Base-by-base conservation (phyloP, 2,113 vertebrate species). In the Rutilus rutilus region DNA sequence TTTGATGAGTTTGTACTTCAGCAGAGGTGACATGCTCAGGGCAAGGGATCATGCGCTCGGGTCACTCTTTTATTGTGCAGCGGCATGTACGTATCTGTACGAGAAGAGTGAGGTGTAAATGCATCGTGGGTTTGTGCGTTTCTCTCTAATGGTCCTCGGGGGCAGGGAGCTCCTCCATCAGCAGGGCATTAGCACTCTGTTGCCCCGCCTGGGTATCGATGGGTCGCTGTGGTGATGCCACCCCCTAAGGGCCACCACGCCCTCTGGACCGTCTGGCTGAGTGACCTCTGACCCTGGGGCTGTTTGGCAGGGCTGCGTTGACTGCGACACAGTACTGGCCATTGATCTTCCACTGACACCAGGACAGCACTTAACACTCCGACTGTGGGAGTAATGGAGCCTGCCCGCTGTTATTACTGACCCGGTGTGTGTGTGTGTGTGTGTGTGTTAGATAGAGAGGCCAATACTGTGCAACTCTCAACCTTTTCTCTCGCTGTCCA, bases 151-250 rank as follows among this genome's bases (percentile, higher is more conserved):
- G 96, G 97, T 97, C 95, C 96, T 96, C 94, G 89, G 95, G 96
- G 96, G 95, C 96, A 96, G 94, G 96, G 95, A 96, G 96, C 95
- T 96, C 93, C 95, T 97, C 96, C 96, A 97, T 97, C 96, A 97
- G 96, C 94, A 94, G 94, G 95, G 93, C 96, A 98, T 99, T 98
- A 98, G 96, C 96, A 96, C 95, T 95, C 96, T 95, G 93, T 95
- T 96, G 95, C 93, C 94, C 95, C 95, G 93, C 89, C 93, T 92
- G 94, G 95, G 96, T 97, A 98, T 92, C 94, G 96, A 96, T 95
- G 95, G 95, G 94, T 90, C 91, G 90, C 92, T 92, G 93, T 92
- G 92, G 91, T 90, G 95, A 94, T 92, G 93, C 94, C 93, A 92
- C 92, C 93, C 92, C 94, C 90, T 93, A 93, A 95, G 93, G 25